Evolutionary conservation across 2,888 invertebrate genomes (phyloP), one percentile per base, ranked within the genome.

Genomic region (Andrena marginata): DNA sequence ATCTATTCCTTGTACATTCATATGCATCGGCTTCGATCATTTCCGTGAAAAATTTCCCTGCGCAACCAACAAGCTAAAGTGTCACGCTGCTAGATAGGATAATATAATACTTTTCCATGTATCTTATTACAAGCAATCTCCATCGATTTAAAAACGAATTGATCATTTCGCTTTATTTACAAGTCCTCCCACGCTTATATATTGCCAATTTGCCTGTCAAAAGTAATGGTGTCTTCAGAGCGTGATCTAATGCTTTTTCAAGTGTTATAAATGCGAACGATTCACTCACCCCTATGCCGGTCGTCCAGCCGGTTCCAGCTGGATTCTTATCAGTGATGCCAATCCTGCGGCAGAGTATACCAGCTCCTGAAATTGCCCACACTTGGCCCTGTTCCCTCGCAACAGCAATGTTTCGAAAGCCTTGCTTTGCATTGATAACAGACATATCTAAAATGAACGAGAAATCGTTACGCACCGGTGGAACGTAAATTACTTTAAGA

Each of bases 291-390:
- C 95, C 94, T 80, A 97, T 96, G 48, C 97, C 96, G 60, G 95
- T 94, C 90, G 96, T 96, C 98, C 98, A 98, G 35, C 96, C 96
- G 42, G 96, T 95, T 67, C 98, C 98, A 74, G 96, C 95, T 2
- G 97, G 96, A 94, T 96, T 96, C 51, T 96, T 96, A 62, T 95
- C 93, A 13, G 97, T 96, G 51, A 98, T 96, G 23, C 98, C 98
- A 84, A 96, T 95, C 73, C 98, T 95, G 79, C 97, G 95, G 83
- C 96, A 96, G 65, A 97, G 94, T 29, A 95, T 95, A 16, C 97
- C 97, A 84, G 96, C 96, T 65, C 96, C 94, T 13, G 97, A 96
- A 63, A 97, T 95, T 0, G 97, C 97, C 97, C 97, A 98, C 60
- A 97, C 96, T 92, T 97, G 97, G 20, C 94, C 94, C 56, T 91